phyloP scores from a whole-genome alignment of 2,797 vertebrate genomes.

The Trachops cirrhosus region DNA sequence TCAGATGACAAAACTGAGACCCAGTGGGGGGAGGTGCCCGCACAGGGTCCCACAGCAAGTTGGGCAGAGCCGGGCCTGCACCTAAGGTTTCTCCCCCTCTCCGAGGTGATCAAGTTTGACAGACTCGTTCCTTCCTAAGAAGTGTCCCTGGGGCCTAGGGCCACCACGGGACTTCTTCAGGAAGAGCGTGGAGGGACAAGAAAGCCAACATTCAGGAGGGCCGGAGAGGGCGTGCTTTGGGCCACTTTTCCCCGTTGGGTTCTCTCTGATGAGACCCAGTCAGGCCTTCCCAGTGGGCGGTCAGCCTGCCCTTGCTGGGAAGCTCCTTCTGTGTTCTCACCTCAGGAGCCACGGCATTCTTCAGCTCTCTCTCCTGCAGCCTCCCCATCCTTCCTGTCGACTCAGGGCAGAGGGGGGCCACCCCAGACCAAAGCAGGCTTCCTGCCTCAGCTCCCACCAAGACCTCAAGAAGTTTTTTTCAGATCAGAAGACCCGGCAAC shows the following conservation, averaged over 20 bases:
- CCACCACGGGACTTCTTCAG: neutral
- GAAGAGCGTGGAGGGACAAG: neutral
- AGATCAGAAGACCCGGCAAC: neutral
- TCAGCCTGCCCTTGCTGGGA: neutral
- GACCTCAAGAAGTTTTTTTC: neutral
- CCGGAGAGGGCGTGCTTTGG: neutral
- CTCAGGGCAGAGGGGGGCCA: neutral
- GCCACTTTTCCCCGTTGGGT: neutral
- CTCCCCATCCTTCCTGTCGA: neutral
- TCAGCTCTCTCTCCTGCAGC: neutral
- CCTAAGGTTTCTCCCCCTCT: neutral
- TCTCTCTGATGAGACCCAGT: neutral
- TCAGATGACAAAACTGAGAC: neutral
- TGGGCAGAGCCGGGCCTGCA: neutral
- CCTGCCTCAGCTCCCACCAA: neutral
- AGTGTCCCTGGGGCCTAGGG: neutral
- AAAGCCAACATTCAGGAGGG: neutral
- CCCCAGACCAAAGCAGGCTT: neutral
- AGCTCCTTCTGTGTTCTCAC: neutral
- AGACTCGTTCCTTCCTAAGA: neutral
- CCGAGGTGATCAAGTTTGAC: neutral
- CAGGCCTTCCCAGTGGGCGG: neutral
- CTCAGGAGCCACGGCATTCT: neutral
- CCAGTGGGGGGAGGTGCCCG: accelerated
- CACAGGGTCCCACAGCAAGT: neutral